Base-by-base conservation (phyloP, 2,113 vertebrate species). In the Meleagris gallopavo region DNA sequence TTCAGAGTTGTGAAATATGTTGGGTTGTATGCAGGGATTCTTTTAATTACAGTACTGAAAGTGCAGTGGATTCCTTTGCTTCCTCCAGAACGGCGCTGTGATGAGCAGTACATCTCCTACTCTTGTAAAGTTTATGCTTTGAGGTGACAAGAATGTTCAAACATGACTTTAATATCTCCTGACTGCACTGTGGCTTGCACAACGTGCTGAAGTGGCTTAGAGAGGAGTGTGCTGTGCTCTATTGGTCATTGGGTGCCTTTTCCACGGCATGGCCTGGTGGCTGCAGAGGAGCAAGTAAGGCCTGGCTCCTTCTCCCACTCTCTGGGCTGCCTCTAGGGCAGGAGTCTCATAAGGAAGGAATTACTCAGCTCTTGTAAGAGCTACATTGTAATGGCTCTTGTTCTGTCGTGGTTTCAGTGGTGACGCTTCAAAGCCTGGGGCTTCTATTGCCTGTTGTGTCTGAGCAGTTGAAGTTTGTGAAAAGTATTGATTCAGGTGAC, bases 141-240 rank as follows among this genome's bases (percentile, higher is more conserved):
- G 36, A 43, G 21, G 14, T 27, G 50, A 38, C 38, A 32, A 25
- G 36, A 60, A 8, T 6, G 6, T 46, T 67, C 5, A 11, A 12
- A 58, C 24, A 20, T n/a, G 16, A 16, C 6, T 30, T 86, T 19
- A 17, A 1, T 11, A 4, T 60, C 41, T 94, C 46, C 65, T 65
- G 25, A 25, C 40, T 60, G 81, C 41, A 4, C 38, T 64, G 34
- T 60, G 10, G 3, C 48, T 73, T 36, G 54, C 17, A 16, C 32
- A 7, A 3, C 0, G 1, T 18, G 38, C 34, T 79, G 0, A 1
- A 60, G 11, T 20, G 57, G 70, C 45, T 41, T 2, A 7, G 2
- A 8, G 50, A 41, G 10, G 24, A 14, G 34, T 41, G 13, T 52
- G 8, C 29, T 1, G 0, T 38, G 74, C 17, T 6, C 24, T 12